phyloP scores from a whole-genome alignment of 2,113 vertebrate species.

The Lathamus discolor region DNA sequence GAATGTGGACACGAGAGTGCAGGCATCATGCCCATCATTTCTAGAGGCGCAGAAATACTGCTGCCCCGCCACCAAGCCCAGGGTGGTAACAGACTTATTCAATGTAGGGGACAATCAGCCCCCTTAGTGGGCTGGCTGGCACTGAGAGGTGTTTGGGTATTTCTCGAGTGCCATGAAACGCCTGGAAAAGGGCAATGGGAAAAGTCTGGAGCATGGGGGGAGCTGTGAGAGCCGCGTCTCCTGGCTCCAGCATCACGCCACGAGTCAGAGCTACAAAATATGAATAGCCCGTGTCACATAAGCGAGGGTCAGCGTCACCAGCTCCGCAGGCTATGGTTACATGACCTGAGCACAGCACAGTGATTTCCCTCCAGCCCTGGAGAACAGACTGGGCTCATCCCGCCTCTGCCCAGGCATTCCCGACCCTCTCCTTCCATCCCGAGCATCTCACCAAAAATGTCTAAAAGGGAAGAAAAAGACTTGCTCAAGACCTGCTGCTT shows the following conservation, averaged over 20 bases:
- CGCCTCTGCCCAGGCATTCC: background rate
- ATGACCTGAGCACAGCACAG: background rate
- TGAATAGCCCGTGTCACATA: background rate
- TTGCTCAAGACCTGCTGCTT: slow-evolving; percentile 42
- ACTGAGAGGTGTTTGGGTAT: rapidly evolving
- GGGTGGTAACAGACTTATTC: background rate
- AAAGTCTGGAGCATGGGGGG: background rate
- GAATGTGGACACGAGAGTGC: rapidly evolving
- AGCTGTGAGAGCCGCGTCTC: background rate
- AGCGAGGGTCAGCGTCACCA: background rate
- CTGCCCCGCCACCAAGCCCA: background rate
- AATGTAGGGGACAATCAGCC: background rate
- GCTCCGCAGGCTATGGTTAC: background rate
- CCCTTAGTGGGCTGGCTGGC: background rate
- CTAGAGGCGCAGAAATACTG: rapidly evolving
- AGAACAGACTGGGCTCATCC: background rate
- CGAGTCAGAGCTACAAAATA: background rate
- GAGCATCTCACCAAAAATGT: background rate
- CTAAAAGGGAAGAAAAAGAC: background rate
- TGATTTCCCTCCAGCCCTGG: background rate
- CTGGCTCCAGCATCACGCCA: background rate
- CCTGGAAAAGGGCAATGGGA: background rate
- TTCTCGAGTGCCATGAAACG: rapidly evolving
- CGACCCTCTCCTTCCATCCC: background rate
- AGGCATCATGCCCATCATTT: rapidly evolving